Evolutionary conservation across 1,140 invertebrate species (phyloP).

Genomic region (Papilio polyxenes): DNA sequence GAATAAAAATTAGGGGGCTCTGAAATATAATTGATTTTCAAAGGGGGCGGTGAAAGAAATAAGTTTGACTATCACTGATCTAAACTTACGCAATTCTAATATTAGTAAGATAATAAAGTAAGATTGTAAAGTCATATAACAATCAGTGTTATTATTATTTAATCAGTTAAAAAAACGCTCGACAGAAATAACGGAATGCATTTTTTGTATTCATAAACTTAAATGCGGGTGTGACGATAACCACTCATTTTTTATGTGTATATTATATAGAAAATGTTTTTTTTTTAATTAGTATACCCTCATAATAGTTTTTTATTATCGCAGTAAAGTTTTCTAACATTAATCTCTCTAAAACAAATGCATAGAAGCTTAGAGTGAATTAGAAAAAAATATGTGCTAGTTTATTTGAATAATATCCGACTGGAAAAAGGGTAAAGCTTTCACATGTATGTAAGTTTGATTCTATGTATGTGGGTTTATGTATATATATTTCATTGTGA

Average conservation of each 20-base stretch:
- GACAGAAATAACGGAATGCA: neutral
- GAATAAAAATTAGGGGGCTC: too few relatives aligned
- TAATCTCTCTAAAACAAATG: neutral
- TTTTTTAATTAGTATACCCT: constrained; percentile 1
- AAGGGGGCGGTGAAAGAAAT: too few relatives aligned
- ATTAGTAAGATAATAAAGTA: too few relatives aligned
- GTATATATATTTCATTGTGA: too few relatives aligned
- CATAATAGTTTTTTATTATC: neutral
- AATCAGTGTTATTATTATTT: neutral
- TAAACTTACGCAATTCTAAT: too few relatives aligned
- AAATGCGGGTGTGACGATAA: constrained; percentile 6
- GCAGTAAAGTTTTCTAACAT: constrained; percentile 6
- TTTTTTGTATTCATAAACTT: neutral
- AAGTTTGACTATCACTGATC: too few relatives aligned
- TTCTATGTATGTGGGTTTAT: too few relatives aligned
- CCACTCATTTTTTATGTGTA: neutral
- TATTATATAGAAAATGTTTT: neutral
- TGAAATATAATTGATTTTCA: too few relatives aligned
- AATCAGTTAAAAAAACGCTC: neutral
- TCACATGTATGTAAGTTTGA: too few relatives aligned
- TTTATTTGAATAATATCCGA: neutral
- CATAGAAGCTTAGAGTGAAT: neutral
- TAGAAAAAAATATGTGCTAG: neutral
- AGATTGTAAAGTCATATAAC: neutral
- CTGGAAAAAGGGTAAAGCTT: neutral